These are phyloP conservation scores for Otolemur garnettii DNA, from an alignment of 2,113 vertebrate genomes.

Conservation along the genomic window DNA sequence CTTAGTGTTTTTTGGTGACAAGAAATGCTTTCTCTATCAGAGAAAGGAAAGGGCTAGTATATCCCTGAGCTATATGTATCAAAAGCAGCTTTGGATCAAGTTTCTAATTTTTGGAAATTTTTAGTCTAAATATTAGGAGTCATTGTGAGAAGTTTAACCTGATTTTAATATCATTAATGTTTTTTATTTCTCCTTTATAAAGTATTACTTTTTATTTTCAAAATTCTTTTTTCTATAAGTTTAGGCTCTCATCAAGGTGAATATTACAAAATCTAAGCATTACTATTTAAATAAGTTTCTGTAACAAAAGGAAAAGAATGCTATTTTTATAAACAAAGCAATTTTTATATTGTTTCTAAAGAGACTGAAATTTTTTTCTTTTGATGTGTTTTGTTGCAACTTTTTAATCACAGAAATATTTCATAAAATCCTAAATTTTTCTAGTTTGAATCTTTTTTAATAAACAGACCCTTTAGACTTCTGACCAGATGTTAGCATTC, in stretches of 20 bases:
- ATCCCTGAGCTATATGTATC: neutral
- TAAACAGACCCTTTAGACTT: neutral
- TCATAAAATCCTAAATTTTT: neutral
- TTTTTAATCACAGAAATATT: constrained; percentile 47
- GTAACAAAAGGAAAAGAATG: constrained; percentile 10
- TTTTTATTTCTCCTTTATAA: neutral
- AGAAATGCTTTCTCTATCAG: constrained; percentile 28
- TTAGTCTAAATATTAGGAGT: constrained; percentile 8
- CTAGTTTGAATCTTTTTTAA: neutral
- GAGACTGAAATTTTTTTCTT: neutral
- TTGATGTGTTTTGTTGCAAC: neutral
- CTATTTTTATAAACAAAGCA: constrained; percentile 40
- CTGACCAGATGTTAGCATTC: neutral
- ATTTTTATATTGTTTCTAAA: neutral
- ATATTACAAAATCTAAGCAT: neutral
- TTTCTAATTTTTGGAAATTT: constrained; percentile 1
- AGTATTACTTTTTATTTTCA: constrained; percentile 29
- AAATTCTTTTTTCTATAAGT: constrained; percentile 13
- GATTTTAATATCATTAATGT: constrained; percentile 21
- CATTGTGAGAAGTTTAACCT: constrained; percentile 2
- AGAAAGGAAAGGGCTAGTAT: neutral
- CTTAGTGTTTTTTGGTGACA: neutral
- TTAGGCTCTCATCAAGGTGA: neutral
- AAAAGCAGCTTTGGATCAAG: neutral
- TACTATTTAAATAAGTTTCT: constrained; percentile 39